Conservation (phyloP, 2,888 invertebrate genomes). For the Amphimallon solstitiale region DNA sequence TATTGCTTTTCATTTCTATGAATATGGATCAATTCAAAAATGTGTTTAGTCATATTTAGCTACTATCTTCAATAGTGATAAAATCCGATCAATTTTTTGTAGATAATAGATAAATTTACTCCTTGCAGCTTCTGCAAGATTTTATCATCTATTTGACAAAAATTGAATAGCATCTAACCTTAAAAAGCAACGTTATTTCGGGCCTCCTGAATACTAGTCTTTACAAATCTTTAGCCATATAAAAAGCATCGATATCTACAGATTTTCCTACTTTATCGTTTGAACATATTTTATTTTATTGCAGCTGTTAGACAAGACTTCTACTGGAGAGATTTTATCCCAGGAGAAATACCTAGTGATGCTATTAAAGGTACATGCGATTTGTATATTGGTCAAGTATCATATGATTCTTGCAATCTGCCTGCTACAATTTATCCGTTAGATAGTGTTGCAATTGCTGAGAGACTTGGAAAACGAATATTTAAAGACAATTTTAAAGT, state of each 20-base stretch:
- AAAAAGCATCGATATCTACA: neutral
- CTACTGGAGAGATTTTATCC: slow-evolving; percentile 5
- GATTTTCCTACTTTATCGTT: neutral
- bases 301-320: neutral
- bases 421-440: neutral
- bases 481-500: neutral
- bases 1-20: too few relatives aligned
- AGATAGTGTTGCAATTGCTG: neutral
- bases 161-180: too few relatives aligned
- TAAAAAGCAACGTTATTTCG: too few relatives aligned
- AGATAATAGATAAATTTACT: too few relatives aligned
- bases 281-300: neutral
- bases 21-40: too few relatives aligned
- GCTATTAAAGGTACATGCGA: neutral
- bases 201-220: too few relatives aligned
- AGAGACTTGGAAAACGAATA: neutral
- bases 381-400: neutral
- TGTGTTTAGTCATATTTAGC: too few relatives aligned
- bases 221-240: too few relatives aligned
- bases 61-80: too few relatives aligned
- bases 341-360: neutral
- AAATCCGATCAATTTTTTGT: too few relatives aligned
- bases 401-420: neutral
- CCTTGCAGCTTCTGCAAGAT: too few relatives aligned
- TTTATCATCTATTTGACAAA: too few relatives aligned